A percentile compares a stretch with the other conserved stretches of the same genome.
phyloP scores from a whole-genome alignment of 2,888 invertebrate species.

The Nephrotoma flavescens region DNA sequence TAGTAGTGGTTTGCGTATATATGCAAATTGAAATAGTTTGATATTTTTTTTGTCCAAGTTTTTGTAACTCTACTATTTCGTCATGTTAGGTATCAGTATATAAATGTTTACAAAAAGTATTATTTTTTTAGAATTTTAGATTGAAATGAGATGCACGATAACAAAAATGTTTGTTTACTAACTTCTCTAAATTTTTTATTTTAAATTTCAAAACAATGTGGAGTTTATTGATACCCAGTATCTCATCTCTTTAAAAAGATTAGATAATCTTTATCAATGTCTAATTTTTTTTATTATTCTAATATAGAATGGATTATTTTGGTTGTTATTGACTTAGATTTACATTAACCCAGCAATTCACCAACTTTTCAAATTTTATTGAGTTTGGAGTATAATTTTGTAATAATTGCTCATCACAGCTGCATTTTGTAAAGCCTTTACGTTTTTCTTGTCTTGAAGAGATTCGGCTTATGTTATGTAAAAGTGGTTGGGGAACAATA shows the following conservation, averaged over 20 bases:
- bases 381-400: background rate
- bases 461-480: too few species aligned
- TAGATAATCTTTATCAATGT: background rate
- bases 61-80: background rate
- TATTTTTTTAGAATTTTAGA: too few species aligned
- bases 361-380: background rate
- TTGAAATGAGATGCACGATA: background rate
- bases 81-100: too few species aligned
- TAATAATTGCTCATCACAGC: too few species aligned
- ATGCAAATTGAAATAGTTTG: too few species aligned
- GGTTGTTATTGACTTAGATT: background rate
- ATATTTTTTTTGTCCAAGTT: background rate
- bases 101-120: too few species aligned
- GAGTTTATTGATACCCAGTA: background rate
- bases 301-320: background rate
- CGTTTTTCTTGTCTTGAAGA: too few species aligned
- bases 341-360: background rate
- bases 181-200: background rate
- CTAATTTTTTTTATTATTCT: background rate
- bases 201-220: background rate
- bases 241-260: background rate
- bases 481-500: too few species aligned
- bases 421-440: too few species aligned
- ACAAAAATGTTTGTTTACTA: background rate
- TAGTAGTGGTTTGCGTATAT: background rate